phyloP scores from a whole-genome alignment of 1,140 invertebrate species.

The Teleogryllus occipitalis region DNA sequence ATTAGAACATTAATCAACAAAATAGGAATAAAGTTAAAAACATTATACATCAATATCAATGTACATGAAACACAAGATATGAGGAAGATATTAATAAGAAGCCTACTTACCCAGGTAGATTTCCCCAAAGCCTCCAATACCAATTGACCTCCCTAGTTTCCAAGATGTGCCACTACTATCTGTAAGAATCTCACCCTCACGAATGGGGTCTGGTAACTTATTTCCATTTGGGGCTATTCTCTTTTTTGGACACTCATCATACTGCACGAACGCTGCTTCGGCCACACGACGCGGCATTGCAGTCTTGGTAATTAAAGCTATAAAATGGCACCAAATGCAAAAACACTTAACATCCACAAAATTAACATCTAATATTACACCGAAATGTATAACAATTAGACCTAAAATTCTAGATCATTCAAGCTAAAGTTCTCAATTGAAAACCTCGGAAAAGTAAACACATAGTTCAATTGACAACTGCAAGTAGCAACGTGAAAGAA shows the following conservation, averaged over 20 bases:
- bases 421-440: not conserved
- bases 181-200: constrained; percentile 60
- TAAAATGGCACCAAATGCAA: not conserved
- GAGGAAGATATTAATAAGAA: too few relatives aligned
- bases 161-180: constrained; percentile 77
- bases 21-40: too few relatives aligned
- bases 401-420: not conserved
- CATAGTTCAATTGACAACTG: too few relatives aligned
- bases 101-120: constrained; percentile 65
- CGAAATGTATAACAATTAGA: not conserved
- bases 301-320: not conserved
- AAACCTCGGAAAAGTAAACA: not conserved
- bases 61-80: too few relatives aligned
- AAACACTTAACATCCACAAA: not conserved
- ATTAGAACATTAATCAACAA: too few relatives aligned
- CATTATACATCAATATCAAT: too few relatives aligned
- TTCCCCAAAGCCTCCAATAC: constrained; percentile 87
- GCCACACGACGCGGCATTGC: constrained; percentile 16
- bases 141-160: constrained; percentile 78
- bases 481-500: too few relatives aligned
- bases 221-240: constrained; percentile 17
- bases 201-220: constrained; percentile 15
- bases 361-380: not conserved
- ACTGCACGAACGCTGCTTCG: constrained; percentile 10
- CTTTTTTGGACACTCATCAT: constrained; percentile 13